A percentile compares a stretch with the other conserved stretches of the same genome.
Conservation (phyloP, 2,113 vertebrate species). For the Gasterosteus aculeatus region DNA sequence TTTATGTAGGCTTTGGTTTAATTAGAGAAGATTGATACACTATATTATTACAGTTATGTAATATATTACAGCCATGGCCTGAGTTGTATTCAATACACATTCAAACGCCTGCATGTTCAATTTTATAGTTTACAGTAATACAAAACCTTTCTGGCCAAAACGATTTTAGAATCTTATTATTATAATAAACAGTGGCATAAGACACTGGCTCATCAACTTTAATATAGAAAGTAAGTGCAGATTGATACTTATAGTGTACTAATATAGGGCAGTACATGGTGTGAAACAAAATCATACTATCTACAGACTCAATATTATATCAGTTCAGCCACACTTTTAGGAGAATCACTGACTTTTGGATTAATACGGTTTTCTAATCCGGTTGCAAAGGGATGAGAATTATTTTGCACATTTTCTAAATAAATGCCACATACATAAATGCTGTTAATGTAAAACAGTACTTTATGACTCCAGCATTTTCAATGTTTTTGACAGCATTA, state of each 20-base stretch:
- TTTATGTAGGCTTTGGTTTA: constrained; percentile 50
- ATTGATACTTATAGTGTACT: neutral
- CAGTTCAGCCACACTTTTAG: neutral
- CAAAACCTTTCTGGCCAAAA: neutral
- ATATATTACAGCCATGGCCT: neutral
- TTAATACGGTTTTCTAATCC: constrained; percentile 28
- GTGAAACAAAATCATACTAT: neutral
- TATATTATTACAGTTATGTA: neutral
- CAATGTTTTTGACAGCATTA: neutral
- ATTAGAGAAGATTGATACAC: constrained; percentile 54
- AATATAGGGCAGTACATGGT: neutral
- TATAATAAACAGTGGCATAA: neutral
- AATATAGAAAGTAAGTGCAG: neutral
- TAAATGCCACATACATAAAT: neutral
- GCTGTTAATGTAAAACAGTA: neutral
- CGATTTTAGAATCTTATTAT: neutral
- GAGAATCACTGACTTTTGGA: constrained; percentile 16
- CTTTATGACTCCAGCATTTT: constrained; percentile 9
- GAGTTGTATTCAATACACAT: neutral
- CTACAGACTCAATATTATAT: neutral
- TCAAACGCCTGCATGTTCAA: neutral
- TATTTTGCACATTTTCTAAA: constrained; percentile 57
- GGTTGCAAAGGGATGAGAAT: neutral
- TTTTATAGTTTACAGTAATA: neutral
- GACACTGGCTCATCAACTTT: constrained; percentile 1